Evolutionary conservation across 2,797 vertebrate genomes (phyloP).

Genomic region (Podarcis siculus): DNA sequence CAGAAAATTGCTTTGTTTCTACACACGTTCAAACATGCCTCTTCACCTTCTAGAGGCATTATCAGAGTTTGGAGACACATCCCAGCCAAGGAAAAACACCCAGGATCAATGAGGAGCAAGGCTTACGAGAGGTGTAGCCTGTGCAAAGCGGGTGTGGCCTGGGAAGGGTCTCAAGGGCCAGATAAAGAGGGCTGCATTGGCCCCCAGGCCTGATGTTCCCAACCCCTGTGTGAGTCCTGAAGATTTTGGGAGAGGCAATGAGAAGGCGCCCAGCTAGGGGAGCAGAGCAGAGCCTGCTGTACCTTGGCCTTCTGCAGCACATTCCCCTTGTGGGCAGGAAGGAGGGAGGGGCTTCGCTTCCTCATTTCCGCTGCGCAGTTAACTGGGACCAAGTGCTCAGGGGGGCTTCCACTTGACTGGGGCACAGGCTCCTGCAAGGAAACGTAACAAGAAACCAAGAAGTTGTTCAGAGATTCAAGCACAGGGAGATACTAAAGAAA

Average conservation of each 20-base stretch:
- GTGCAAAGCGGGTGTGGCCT: too few relatives aligned
- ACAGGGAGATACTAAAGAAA: not conserved
- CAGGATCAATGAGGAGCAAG: too few relatives aligned
- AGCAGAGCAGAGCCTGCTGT: not conserved
- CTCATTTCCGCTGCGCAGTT: constrained; percentile 89
- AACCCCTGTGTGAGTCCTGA: not conserved
- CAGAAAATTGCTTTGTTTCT: too few relatives aligned
- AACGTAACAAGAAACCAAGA: not conserved
- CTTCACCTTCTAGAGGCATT: too few relatives aligned
- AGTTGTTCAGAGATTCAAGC: constrained; percentile 1
- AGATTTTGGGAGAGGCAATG: not conserved
- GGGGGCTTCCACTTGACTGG: constrained; percentile 73
- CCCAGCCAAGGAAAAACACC: too few relatives aligned
- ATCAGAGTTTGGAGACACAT: too few relatives aligned
- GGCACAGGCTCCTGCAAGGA: constrained; percentile 63
- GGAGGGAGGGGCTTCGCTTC: constrained; percentile 86
- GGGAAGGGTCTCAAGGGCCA: too few relatives aligned
- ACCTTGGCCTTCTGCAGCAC: constrained; percentile 96
- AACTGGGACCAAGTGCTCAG: constrained; percentile 84
- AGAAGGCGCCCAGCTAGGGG: not conserved
- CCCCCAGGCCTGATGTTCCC: too few relatives aligned
- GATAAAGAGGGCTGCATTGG: too few relatives aligned
- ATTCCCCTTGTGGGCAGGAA: constrained; percentile 85
- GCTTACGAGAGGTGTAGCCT: too few relatives aligned
- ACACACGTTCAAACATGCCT: too few relatives aligned